Evolutionary conservation across 2,888 invertebrate species (phyloP).

Genomic region (Sycophila texana): DNA sequence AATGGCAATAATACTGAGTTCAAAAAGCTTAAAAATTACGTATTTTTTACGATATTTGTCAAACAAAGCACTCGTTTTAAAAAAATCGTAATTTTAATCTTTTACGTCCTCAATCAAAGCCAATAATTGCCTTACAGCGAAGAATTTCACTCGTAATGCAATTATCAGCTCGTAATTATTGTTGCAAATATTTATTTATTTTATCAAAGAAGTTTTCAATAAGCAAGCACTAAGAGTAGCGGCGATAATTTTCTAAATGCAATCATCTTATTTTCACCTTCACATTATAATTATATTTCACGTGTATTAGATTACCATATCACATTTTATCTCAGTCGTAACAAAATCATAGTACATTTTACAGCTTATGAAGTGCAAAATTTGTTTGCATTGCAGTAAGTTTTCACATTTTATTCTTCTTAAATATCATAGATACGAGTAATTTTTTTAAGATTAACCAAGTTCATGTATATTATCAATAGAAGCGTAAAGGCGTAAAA

Average conservation of each 20-base stretch:
- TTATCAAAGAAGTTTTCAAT: constrained; percentile 15
- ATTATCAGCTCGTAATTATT: neutral
- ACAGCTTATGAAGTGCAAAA: constrained; percentile 35
- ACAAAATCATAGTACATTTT: constrained; percentile 2
- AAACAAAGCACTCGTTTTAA: too few relatives aligned
- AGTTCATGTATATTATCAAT: neutral
- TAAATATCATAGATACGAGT: constrained; percentile 12
- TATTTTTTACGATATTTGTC: too few relatives aligned
- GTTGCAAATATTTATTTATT: constrained; percentile 4
- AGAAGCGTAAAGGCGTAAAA: neutral
- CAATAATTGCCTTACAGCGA: too few relatives aligned
- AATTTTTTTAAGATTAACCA: constrained; percentile 25
- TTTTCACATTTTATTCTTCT: constrained; percentile 7
- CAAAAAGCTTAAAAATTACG: too few relatives aligned
- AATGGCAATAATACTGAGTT: neutral
- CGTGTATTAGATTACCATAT: constrained; percentile 35
- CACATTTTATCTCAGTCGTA: constrained; percentile 34
- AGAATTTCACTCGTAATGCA: too few relatives aligned
- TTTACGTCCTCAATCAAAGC: too few relatives aligned
- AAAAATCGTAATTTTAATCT: constrained; percentile 7
- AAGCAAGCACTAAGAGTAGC: constrained; percentile 62
- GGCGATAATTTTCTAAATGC: constrained; percentile 49
- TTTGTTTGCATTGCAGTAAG: constrained; percentile 17
- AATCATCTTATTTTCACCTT: constrained; percentile 23
- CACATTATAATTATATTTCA: constrained; percentile 28